These are phyloP conservation scores for Romanogobio albipinnatus DNA, from an alignment of 2,113 vertebrate species.

Conservation along the genomic window DNA sequence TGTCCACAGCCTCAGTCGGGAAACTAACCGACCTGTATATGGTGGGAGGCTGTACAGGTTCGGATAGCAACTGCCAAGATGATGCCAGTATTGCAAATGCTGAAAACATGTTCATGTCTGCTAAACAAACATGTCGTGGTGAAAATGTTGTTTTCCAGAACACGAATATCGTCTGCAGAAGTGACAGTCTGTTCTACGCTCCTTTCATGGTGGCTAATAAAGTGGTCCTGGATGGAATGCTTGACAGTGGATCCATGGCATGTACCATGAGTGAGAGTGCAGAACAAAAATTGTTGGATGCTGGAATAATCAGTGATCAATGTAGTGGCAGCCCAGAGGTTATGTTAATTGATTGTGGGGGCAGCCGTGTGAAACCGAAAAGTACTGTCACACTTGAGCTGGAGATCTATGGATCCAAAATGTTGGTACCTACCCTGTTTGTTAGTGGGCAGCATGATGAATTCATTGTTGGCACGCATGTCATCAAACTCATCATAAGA, in stretches of 20 bases:
- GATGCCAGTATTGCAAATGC: slow-evolving; percentile 11
- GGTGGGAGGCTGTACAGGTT: slow-evolving; percentile 22
- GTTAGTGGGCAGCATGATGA: slow-evolving; percentile 14
- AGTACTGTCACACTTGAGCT: slow-evolving; percentile 2
- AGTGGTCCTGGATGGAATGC: slow-evolving; percentile 27
- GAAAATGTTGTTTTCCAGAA: slow-evolving; percentile 12
- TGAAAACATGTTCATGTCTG: background rate
- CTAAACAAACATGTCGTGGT: background rate
- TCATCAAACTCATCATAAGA: slow-evolving; percentile 38
- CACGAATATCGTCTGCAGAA: background rate
- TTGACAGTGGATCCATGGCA: slow-evolving; percentile 41
- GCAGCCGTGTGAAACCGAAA: background rate
- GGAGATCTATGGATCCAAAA: slow-evolving; percentile 2
- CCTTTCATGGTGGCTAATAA: background rate
- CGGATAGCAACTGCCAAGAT: slow-evolving; percentile 3
- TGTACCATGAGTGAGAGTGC: slow-evolving; percentile 31
- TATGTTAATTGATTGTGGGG: background rate
- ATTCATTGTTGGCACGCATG: slow-evolving; percentile 43
- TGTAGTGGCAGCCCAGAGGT: background rate
- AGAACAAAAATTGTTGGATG: background rate
- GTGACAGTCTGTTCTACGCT: slow-evolving; percentile 44
- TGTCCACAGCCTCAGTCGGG: background rate
- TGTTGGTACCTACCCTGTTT: background rate
- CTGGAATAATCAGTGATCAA: background rate
- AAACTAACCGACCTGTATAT: slow-evolving; percentile 30